Evolutionary conservation across 2,113 vertebrate genomes (phyloP).

Genomic region (Dasyprocta punctata): DNA sequence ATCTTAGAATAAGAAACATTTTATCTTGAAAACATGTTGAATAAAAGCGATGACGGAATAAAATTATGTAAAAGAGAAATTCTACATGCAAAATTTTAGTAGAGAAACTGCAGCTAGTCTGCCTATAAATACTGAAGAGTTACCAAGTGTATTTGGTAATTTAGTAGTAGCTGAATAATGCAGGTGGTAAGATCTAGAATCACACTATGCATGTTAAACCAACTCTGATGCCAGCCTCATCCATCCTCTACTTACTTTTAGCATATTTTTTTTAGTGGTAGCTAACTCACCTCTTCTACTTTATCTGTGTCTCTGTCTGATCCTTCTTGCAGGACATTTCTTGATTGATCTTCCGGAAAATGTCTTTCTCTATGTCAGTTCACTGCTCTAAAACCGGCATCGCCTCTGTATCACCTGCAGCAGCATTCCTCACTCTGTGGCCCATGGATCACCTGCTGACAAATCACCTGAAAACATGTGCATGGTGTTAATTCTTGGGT

Average conservation of each 20-base stretch:
- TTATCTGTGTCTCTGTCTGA: not conserved
- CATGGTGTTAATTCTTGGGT: not conserved
- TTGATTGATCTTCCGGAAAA: not conserved
- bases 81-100: not conserved
- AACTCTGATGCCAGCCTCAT: not conserved
- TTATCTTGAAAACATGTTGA: not conserved
- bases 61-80: not conserved
- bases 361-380: not conserved
- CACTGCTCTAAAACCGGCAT: not conserved
- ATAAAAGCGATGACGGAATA: slow-evolving; percentile 1
- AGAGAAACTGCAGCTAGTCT: not conserved
- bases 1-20: not conserved
- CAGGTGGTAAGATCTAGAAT: not conserved
- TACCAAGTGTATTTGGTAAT: not conserved
- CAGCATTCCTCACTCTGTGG: not conserved
- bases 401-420: not conserved
- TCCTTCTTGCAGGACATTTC: not conserved
- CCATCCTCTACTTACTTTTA: not conserved
- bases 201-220: not conserved
- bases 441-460: not conserved
- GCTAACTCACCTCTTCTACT: not conserved
- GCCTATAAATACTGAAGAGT: not conserved
- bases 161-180: not conserved
- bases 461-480: not conserved
- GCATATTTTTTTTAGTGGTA: not conserved